Percentiles rank a stretch among this genome's conserved stretches.
These are phyloP conservation scores for Lithobates pipiens DNA, from an alignment of 2,797 vertebrate species.

Conservation along the genomic window DNA sequence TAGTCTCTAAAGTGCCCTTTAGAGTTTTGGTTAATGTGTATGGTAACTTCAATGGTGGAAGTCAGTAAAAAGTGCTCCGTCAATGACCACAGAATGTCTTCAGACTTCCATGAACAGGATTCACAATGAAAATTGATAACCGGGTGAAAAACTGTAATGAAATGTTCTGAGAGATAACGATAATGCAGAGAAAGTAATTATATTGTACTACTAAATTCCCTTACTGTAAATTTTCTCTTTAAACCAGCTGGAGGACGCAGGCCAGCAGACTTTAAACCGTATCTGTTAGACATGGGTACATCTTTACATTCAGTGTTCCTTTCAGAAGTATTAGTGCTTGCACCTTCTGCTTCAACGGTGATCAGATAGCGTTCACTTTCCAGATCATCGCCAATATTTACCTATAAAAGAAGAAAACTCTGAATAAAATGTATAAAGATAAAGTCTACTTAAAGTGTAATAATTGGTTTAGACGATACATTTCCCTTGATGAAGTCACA, in stretches of 20 bases:
- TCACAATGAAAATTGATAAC: too few relatives aligned
- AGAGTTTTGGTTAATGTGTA: too few relatives aligned
- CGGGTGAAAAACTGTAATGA: too few relatives aligned
- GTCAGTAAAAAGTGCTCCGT: too few relatives aligned
- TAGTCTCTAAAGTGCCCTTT: too few relatives aligned
- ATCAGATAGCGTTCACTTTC: constrained; percentile 80
- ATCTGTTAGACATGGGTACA: constrained; percentile 36
- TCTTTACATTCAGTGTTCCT: constrained; percentile 41
- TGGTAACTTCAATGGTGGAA: too few relatives aligned
- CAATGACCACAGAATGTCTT: too few relatives aligned
- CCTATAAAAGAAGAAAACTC: constrained; percentile 62
- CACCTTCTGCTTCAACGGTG: constrained; percentile 73
- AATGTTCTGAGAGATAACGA: too few relatives aligned
- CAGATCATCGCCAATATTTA: constrained; percentile 76
- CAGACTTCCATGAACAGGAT: too few relatives aligned
- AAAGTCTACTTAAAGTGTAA: background rate
- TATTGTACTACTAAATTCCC: background rate
- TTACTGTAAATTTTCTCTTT: constrained; percentile 77
- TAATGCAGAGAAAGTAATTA: background rate
- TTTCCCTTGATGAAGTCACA: background rate
- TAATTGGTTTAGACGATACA: background rate
- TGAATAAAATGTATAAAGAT: too few relatives aligned
- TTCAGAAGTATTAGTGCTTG: constrained; percentile 33
- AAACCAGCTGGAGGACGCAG: constrained; percentile 71
- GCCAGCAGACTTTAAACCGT: constrained; percentile 26